Evolutionary conservation across 2,888 invertebrate species (phyloP).

Genomic region (Dusona sp.): DNA sequence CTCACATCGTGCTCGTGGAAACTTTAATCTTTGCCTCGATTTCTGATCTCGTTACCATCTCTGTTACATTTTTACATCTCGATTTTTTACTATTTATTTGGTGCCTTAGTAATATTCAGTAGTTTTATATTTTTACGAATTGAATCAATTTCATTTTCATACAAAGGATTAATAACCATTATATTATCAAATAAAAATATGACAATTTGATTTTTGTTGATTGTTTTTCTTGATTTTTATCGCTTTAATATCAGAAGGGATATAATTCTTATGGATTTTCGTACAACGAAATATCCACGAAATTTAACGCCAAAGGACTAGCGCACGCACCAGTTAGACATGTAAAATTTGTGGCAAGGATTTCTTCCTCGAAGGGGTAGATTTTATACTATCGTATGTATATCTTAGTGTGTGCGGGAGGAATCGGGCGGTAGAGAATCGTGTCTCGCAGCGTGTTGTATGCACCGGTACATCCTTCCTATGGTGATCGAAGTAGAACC

Average conservation of each 20-base stretch:
- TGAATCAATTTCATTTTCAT: neutral
- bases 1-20: neutral
- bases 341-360: slow-evolving; percentile 49
- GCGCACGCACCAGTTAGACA: slow-evolving; percentile 52
- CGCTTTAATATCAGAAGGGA: neutral
- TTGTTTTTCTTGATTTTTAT: slow-evolving; percentile 28
- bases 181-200: neutral
- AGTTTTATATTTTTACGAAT: neutral
- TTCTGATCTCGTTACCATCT: neutral
- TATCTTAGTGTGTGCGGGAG: slow-evolving; percentile 60
- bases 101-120: neutral
- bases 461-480: slow-evolving; percentile 81
- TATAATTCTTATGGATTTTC: slow-evolving; percentile 11
- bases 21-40: neutral
- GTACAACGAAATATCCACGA: slow-evolving; percentile 41
- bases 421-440: slow-evolving; percentile 72
- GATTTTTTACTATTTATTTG: neutral
- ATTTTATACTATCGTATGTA: slow-evolving; percentile 30
- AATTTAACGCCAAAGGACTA: slow-evolving; percentile 47
- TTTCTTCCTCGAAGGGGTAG: slow-evolving; percentile 36
- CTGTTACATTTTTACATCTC: no score
- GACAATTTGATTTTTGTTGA: neutral
- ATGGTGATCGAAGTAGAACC: slow-evolving; percentile 83
- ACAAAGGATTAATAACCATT: neutral
- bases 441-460: slow-evolving; percentile 84